Evolutionary conservation across 35 echinoderm and acorn worm species (phyloP), one percentile per base, ranked within the genome.

Genomic region (Stichopus chloronotus): DNA sequence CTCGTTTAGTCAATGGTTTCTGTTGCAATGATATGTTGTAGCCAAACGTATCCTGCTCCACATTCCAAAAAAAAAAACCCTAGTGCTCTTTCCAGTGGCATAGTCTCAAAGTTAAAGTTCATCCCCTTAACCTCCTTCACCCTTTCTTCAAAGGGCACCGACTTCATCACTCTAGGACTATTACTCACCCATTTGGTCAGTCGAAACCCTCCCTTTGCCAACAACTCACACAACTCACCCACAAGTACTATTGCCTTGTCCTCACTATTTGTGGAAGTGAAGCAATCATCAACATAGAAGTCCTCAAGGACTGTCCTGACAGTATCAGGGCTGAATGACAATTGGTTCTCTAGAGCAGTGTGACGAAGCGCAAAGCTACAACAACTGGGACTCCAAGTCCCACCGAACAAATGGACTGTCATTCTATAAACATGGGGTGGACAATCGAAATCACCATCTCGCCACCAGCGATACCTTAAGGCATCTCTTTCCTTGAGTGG

Each of bases 221-320:
- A 78, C 4, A 96, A 56, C 24, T 22, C 24, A n/a, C 78, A 80
- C 4, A 96, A 78, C 3, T 94, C 93, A 6, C n/a, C 43, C 30
- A 84, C 81, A 9, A 95, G 20, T 30, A 55, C 19, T 59, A 90
- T 81, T 4, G 83, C 95, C 63, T 87, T n/a, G n/a, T 92, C 56
- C 30, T 79, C 94, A 76, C 16, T 77, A 13, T 84, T 79, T 19
- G 87, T 72, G 14, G 90, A 95, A 25, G 65, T 78, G 8, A 95
- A 63, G 53, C 94, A 95, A 87, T 95, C 94, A 55, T 95, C 94
- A 11, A 95, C 94, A 19, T 95, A 95, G 56, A 92, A 95, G 57
- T 92, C 69, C 10, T 53, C 21, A 5, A 20, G 19, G 14, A 94
- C 86, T 52, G 74, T 94, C 87, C 90, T 30, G 8, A 82, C 25